Percentiles rank a stretch among this genome's conserved stretches.
Conservation (phyloP, 2,113 vertebrate genomes). For the Aramus guarauna region DNA sequence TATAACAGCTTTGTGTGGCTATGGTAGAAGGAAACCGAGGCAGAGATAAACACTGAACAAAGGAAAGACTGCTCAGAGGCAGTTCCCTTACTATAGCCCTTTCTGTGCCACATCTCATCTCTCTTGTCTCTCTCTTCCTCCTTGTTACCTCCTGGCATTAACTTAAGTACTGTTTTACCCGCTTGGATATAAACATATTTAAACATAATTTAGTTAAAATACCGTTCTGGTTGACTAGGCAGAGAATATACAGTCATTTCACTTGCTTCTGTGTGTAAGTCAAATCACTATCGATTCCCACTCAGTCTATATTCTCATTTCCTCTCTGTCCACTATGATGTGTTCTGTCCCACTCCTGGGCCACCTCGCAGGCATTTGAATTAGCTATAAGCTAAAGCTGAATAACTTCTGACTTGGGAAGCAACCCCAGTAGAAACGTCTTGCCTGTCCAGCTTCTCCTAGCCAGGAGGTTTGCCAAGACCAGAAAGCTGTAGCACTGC, state of each 20-base stretch:
- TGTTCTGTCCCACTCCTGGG: background rate
- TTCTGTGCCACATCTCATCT: background rate
- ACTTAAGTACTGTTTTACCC: background rate
- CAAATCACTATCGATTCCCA: background rate
- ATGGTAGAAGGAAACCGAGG: background rate
- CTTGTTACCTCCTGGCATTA: background rate
- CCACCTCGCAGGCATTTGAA: background rate
- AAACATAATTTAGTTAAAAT: background rate
- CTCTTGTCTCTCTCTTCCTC: background rate
- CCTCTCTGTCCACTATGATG: background rate
- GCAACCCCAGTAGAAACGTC: background rate
- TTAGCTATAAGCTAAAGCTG: background rate
- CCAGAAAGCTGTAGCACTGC: background rate
- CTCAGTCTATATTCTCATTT: background rate
- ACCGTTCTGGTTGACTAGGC: background rate
- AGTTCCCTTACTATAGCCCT: background rate
- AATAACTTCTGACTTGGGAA: background rate
- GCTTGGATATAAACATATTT: background rate
- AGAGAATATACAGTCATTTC: background rate
- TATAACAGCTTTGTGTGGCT: background rate
- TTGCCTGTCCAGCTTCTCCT: background rate
- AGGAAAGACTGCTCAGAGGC: background rate
- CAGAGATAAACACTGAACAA: background rate
- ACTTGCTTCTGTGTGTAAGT: background rate
- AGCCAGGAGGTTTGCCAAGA: background rate